A percentile compares a stretch with the other conserved stretches of the same genome.
phyloP scores from a whole-genome alignment of 2,797 vertebrate species.

The Capromys pilorides region DNA sequence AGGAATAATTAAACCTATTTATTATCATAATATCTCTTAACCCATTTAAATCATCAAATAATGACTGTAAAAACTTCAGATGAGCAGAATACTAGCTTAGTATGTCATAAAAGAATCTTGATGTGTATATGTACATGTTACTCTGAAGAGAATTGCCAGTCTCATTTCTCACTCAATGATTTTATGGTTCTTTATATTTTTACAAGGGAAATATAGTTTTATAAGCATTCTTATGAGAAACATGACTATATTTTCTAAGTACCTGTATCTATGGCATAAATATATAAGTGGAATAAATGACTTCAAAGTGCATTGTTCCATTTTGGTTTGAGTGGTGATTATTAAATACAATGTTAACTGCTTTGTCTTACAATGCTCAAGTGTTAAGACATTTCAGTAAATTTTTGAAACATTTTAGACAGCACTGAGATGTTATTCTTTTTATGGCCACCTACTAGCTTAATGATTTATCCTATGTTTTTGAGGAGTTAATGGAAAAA shows the following conservation, averaged over 20 bases:
- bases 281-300: neutral
- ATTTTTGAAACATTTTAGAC: neutral
- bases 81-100: conserved; percentile 3
- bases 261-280: neutral
- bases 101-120: neutral
- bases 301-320: neutral
- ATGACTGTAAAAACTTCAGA: neutral
- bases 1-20: neutral
- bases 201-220: neutral
- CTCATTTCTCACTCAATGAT: neutral
- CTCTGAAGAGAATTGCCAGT: neutral
- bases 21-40: neutral
- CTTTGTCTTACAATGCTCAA: neutral
- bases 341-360: conserved; percentile 17
- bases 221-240: neutral
- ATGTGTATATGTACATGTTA: neutral
- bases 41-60: neutral
- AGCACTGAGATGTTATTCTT: neutral
- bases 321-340: neutral
- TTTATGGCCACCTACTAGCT: neutral
- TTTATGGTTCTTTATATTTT: conserved; percentile 37
- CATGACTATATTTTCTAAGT: neutral
- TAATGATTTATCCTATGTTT: neutral
- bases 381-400: neutral
- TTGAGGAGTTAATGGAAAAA: neutral